Evolutionary conservation across 2,888 invertebrate genomes (phyloP), one percentile per base, ranked within the genome.

Genomic region (Zaprionus lineosus): DNA sequence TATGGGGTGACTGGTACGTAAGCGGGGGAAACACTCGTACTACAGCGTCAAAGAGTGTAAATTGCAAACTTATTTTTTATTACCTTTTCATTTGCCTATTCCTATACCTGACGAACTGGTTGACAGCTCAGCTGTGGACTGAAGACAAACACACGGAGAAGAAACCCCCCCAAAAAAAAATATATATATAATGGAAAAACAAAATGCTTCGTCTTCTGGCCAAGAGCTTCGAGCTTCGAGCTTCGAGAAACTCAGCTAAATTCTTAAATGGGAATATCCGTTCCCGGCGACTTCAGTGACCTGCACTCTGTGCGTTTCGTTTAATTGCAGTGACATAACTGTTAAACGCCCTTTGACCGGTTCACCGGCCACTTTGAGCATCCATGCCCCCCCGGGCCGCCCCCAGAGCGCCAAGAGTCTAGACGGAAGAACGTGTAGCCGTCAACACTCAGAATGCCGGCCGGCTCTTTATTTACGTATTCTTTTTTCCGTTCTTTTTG

Each of bases 61-160:
- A 75, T 78, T 75, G 76, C 74, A 37, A 79, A 59, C 70, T 57
- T 36, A 41, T 47, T 46, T 55, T 74, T 66, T 70, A 67, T 64
- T 79, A 66, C 69, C 63, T 76, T 74, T 74, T 64, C 67, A 65
- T 82, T 82, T 78, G 74, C 65, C 68, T 77, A 77, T 78, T 74
- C 65, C 47, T 50, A 29, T 47, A 33, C 50, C 47, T 46, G 51
- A 44, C 72, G 52, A 53, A 70, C 59, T 39, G 63, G 40, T 47
- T 40, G 50, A 40, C 64, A 33, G 31, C 24, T 26, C 8, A 34
- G n/a, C 53, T 26, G 9, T 11, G 44, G n/a, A n/a, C 8, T 43
- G 3, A 5, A 29, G n/a, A n/a, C n/a, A n/a, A n/a, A n/a, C n/a
- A n/a, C n/a, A n/a, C n/a, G n/a, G n/a, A n/a, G n/a, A n/a, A n/a